A percentile compares a stretch with the other conserved stretches of the same genome.
phyloP scores from a whole-genome alignment of 1,140 invertebrate genomes.

The Aphidius ervi region DNA sequence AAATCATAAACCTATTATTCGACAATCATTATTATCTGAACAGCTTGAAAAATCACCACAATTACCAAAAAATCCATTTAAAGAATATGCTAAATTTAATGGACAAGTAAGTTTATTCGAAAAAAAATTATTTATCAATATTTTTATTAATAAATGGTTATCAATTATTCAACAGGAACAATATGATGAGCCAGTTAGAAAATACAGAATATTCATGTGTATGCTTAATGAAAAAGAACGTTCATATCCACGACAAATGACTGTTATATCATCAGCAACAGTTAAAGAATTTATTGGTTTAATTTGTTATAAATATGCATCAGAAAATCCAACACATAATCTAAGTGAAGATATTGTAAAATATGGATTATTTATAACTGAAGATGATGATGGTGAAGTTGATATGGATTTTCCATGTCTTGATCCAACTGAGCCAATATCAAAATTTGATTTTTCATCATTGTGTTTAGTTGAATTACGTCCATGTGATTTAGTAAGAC shows the following conservation, averaged over 20 bases:
- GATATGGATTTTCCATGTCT: constrained; percentile 90
- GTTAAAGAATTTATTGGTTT: constrained; percentile 91
- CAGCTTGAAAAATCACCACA: constrained; percentile 71
- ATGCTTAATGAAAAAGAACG: constrained; percentile 76
- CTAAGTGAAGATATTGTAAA: constrained; percentile 58
- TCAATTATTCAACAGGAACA: constrained; percentile 55
- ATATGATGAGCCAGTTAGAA: constrained; percentile 70
- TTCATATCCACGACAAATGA: constrained; percentile 79
- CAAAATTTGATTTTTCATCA: constrained; percentile 88
- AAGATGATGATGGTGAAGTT: constrained; percentile 96
- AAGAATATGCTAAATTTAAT: constrained; percentile 88
- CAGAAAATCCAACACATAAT: constrained; percentile 49
- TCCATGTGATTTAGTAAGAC: constrained; percentile 45
- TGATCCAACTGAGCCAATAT: constrained; percentile 79
- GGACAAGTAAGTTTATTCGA: constrained; percentile 60
- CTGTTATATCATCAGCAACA: constrained; percentile 77
- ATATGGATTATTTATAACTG: constrained; percentile 87
- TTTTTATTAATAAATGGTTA: not conserved
- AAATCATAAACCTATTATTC: constrained; percentile 51
- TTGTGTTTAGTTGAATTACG: constrained; percentile 79
- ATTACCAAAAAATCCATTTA: constrained; percentile 77
- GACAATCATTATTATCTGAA: constrained; percentile 63
- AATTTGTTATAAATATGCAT: constrained; percentile 75
- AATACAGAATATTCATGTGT: constrained; percentile 81
- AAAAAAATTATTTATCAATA: not conserved